Evolutionary conservation across 2,888 invertebrate genomes (phyloP).

Genomic region (Cephus pulcher): DNA sequence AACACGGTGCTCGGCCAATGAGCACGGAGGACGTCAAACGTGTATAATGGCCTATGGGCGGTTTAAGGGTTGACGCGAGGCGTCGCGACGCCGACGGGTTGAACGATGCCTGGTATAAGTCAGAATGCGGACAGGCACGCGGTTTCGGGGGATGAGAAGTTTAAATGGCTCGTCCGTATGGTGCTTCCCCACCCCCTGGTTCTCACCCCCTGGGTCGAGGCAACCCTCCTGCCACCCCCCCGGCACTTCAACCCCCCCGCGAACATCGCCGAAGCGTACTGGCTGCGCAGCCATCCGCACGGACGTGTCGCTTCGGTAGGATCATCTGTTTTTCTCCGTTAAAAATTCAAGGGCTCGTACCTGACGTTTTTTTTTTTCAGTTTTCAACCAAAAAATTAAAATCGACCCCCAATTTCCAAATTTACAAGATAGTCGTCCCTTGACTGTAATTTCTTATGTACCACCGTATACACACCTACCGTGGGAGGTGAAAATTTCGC

Average conservation of each 20-base stretch:
- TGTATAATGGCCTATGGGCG: constrained; percentile 16
- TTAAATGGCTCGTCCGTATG: constrained; percentile 67
- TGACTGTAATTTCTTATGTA: neutral
- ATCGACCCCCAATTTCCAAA: neutral
- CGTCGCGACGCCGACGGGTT: constrained; percentile 43
- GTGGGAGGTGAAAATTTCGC: neutral
- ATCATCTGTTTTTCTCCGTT: neutral
- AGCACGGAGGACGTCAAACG: neutral
- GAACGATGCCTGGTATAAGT: constrained; percentile 66
- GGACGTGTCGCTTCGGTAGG: neutral
- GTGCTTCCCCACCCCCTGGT: constrained; percentile 50
- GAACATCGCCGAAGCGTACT: neutral
- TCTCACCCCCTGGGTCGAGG: constrained; percentile 30
- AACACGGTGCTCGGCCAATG: neutral
- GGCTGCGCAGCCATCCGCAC: neutral
- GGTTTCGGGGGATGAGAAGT: constrained; percentile 64
- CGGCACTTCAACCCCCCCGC: neutral
- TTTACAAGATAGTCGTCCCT: neutral
- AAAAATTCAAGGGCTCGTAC: neutral
- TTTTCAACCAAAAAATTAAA: neutral
- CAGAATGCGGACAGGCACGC: constrained; percentile 66
- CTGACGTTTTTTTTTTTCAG: neutral
- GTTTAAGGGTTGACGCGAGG: constrained; percentile 30
- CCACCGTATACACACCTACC: too few species aligned
- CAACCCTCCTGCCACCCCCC: neutral